Percentiles rank a stretch among this genome's conserved stretches.
These are phyloP conservation scores for Ptilonorhynchus violaceus DNA, from an alignment of 2,113 vertebrate species.

Conservation along the genomic window DNA sequence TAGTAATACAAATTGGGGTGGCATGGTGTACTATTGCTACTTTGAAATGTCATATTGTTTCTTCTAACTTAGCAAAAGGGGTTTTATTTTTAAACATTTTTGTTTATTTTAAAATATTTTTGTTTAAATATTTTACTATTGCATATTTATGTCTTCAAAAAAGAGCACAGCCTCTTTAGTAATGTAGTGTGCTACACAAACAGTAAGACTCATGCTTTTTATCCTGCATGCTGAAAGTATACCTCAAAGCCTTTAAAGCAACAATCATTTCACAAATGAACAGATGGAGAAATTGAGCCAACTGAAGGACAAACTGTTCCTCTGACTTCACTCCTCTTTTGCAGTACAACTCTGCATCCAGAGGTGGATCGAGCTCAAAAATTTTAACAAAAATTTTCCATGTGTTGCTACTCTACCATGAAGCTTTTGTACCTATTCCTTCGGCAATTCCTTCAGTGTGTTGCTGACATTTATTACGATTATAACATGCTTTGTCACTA, in stretches of 20 bases:
- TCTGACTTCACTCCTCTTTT: neutral
- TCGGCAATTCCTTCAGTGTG: neutral
- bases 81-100: neutral
- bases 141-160: neutral
- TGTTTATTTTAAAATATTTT: too few relatives aligned
- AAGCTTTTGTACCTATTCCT: neutral
- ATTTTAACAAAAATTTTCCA: neutral
- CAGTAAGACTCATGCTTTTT: neutral
- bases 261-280: neutral
- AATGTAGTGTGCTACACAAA: neutral
- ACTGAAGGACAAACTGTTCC: neutral
- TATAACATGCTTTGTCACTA: neutral
- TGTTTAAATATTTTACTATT: neutral
- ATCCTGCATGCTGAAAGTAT: neutral
- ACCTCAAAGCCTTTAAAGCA: neutral
- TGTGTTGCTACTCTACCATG: neutral
- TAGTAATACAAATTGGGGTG: neutral
- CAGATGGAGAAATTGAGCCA: neutral
- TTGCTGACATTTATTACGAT: neutral
- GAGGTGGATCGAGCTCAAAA: neutral
- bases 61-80: neutral
- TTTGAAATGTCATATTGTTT: neutral
- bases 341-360: neutral
- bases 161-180: neutral
- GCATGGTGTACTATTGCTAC: neutral